Evolutionary conservation across 1,140 invertebrate species (phyloP), one percentile per base, ranked within the genome.

Genomic region (Whitmania pigra): DNA sequence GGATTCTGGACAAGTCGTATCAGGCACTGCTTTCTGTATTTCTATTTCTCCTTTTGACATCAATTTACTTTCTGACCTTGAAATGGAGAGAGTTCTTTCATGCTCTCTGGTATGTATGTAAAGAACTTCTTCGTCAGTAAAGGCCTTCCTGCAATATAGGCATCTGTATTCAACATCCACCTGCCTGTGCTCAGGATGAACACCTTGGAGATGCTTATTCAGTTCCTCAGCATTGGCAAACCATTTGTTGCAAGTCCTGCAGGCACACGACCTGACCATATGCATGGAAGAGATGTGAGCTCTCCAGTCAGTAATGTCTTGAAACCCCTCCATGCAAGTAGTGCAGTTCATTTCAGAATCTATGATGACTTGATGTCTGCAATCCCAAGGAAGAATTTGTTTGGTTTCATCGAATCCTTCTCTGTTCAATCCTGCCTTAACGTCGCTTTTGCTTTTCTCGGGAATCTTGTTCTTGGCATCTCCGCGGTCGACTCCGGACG

Each of bases 101-200:
- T 70, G 69, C 43, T 70, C 69, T 53, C 49, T 36, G 2, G 69
- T 70, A 40, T 70, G 69, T 18, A 49, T 25, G 69, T 53, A 70
- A 49, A 70, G 53, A 70, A 70, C 69, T 29, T 70, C 49, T 22
- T 70, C 69, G 25, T 70, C 69, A 9, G 69, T 49, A 22, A 70
- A 70, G 43, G 49, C 69, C 49, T 70, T 53, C 43, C 69, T 40
- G 43, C 69, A 70, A 22, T 49, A 70, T 9, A 70, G 27, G n/a
- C 69, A 70, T 22, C 25, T 36, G 43, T 53, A 70, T 29, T 70
- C 69, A 7, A 70, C 69, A n/a, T 70, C 69, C 18, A 70, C 40
- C 49, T 70, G 31, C 25, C 53, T 53, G 9, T n/a, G 20, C 22
- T 43, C 31, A 17, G 7, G n/a, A 53, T 70, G 69, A 31, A 53